These are phyloP conservation scores for Ptychadena robeensis DNA, from an alignment of 2,797 vertebrate species.

Conservation along the genomic window DNA sequence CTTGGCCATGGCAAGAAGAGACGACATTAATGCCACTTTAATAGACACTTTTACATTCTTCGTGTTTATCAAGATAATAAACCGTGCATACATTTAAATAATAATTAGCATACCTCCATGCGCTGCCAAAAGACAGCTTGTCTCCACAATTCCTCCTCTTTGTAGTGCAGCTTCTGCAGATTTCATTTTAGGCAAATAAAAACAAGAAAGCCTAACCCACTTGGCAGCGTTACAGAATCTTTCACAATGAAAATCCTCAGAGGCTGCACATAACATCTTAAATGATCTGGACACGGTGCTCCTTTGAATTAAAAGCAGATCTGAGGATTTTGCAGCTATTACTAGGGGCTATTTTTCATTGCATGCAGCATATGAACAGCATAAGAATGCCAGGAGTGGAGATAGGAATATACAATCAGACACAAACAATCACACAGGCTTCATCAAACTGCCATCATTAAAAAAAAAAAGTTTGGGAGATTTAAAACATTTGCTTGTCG, in stretches of 20 bases:
- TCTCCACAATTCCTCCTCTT: constrained; percentile 5
- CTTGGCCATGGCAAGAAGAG: not conserved
- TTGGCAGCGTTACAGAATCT: constrained; percentile 45
- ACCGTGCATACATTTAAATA: not conserved
- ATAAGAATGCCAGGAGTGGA: constrained; percentile 23
- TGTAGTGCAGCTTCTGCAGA: constrained; percentile 23
- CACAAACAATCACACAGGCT: constrained; percentile 24
- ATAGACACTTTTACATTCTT: not conserved
- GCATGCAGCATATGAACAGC: constrained; percentile 32
- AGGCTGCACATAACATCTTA: constrained; percentile 49
- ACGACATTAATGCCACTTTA: not conserved
- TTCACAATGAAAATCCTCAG: constrained; percentile 49
- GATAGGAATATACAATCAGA: constrained; percentile 20
- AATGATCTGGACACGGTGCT: constrained; percentile 54
- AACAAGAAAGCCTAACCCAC: constrained; percentile 40
- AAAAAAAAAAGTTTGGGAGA: constrained; percentile 21
- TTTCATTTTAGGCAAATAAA: constrained; percentile 48
- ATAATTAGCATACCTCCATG: not conserved
- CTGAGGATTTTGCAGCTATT: constrained; percentile 40
- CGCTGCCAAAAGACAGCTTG: not conserved
- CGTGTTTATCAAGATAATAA: constrained; percentile 1
- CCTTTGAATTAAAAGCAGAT: constrained; percentile 57
- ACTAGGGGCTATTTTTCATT: constrained; percentile 43
- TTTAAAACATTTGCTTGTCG: constrained; percentile 9
- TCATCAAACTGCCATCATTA: constrained; percentile 42